Evolutionary conservation across 2,888 invertebrate species (phyloP).

Genomic region (Ferrisia virgata): DNA sequence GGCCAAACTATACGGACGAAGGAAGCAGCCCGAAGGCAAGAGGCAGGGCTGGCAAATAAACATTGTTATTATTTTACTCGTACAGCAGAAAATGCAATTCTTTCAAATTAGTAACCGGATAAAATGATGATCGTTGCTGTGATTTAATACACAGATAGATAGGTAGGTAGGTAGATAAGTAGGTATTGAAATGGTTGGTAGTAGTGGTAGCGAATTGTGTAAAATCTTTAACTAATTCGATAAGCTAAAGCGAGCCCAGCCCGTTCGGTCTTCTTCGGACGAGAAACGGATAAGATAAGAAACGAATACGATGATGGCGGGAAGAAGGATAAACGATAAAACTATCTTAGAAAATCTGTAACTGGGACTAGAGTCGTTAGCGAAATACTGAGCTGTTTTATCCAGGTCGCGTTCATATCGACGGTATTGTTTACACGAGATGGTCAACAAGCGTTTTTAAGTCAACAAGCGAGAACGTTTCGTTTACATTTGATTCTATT

Average conservation of each 20-base stretch:
- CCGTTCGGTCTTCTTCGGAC: not conserved
- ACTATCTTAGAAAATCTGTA: not conserved
- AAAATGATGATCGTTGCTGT: not conserved
- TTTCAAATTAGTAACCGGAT: not conserved
- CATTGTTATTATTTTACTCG: not conserved
- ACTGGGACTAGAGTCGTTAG: slow-evolving; percentile 14
- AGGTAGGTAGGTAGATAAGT: too few relatives aligned
- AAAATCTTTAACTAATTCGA: slow-evolving; percentile 13
- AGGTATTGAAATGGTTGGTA: too few relatives aligned
- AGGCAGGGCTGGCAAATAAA: not conserved
- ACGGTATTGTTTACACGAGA: slow-evolving; percentile 36
- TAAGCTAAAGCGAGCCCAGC: too few relatives aligned
- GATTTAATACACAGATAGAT: not conserved
- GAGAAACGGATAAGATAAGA: not conserved
- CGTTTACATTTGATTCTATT: slow-evolving; percentile 42
- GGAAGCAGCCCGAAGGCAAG: not conserved
- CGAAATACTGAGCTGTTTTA: not conserved
- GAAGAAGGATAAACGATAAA: not conserved
- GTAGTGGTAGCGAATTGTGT: not conserved
- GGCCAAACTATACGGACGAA: not conserved
- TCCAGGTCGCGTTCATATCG: slow-evolving; percentile 35
- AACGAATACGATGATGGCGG: not conserved
- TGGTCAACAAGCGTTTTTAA: slow-evolving; percentile 39
- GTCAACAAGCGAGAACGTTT: slow-evolving; percentile 37
- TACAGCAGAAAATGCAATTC: not conserved